Percentiles rank a stretch among this genome's conserved stretches.
phyloP scores from a whole-genome alignment of 2,888 invertebrate genomes.

The Mimachlamys varia region DNA sequence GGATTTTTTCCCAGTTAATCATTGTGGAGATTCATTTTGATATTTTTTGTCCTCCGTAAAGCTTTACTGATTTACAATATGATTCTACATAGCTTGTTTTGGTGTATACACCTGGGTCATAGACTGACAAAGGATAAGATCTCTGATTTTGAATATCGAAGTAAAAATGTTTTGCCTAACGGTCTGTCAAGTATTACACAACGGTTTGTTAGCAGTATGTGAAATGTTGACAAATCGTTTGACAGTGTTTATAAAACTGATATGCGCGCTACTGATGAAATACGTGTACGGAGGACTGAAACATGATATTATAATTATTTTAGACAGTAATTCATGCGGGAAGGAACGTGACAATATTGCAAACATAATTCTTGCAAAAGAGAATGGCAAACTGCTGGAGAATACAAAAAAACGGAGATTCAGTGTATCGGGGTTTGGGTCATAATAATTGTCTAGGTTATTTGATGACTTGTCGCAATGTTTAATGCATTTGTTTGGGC shows the following conservation, averaged over 20 bases:
- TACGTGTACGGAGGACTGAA: not conserved
- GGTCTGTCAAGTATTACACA: not conserved
- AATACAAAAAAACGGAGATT: too few species aligned
- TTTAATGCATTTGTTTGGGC: too few species aligned
- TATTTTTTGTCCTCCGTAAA: not conserved
- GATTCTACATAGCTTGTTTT: not conserved
- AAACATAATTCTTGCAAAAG: too few species aligned
- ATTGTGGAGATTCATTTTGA: not conserved
- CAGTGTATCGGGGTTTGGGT: too few species aligned
- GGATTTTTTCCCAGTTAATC: not conserved
- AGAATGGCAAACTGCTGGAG: too few species aligned
- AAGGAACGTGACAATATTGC: too few species aligned
- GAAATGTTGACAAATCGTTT: not conserved
- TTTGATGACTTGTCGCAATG: too few species aligned
- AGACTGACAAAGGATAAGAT: not conserved
- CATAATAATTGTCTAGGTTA: too few species aligned
- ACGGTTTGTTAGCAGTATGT: not conserved
- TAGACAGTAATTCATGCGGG: too few species aligned
- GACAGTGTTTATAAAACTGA: not conserved
- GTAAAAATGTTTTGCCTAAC: not conserved
- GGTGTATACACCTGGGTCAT: not conserved
- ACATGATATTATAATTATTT: not conserved
- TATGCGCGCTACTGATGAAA: not conserved
- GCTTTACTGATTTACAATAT: not conserved
- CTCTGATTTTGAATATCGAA: not conserved